Percentiles rank a stretch among this genome's conserved stretches.
phyloP scores from a whole-genome alignment of 2,113 vertebrate species.

The Uria lomvia region DNA sequence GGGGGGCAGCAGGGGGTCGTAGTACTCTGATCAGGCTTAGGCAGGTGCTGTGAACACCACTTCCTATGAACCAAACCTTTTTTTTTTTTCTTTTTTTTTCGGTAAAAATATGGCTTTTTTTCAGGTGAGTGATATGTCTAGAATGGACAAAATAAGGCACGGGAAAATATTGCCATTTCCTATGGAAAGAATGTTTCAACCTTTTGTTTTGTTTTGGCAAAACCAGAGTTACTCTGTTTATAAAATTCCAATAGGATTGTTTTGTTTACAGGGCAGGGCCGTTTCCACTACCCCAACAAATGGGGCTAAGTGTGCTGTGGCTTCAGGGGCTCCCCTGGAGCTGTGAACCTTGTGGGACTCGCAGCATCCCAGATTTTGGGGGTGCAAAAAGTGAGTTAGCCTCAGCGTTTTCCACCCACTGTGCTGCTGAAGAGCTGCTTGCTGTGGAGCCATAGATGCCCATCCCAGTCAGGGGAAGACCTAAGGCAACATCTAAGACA shows the following conservation, averaged over 20 bases:
- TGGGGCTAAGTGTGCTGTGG: not conserved
- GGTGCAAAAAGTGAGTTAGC: not conserved
- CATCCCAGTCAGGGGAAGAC: not conserved
- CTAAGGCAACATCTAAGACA: not conserved
- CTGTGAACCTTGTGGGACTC: not conserved
- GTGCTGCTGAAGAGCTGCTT: not conserved
- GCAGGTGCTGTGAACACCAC: not conserved
- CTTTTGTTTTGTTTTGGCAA: not conserved
- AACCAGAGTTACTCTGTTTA: not conserved
- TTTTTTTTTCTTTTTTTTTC: not conserved
- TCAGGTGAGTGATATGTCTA: not conserved
- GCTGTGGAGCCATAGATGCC: not conserved
- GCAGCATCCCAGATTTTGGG: not conserved
- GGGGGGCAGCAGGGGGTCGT: accelerated
- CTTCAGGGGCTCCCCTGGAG: not conserved
- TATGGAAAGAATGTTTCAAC: not conserved
- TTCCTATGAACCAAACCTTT: not conserved
- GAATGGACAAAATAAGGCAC: not conserved
- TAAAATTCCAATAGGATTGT: too few relatives aligned
- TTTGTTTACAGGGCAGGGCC: not conserved
- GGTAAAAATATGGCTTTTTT: not conserved
- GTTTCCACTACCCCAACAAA: not conserved
- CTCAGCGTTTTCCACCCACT: not conserved
- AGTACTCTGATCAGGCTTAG: not conserved
- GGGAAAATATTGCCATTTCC: not conserved